Conservation (phyloP, 2,797 vertebrate genomes). For the Spinus pinus region DNA sequence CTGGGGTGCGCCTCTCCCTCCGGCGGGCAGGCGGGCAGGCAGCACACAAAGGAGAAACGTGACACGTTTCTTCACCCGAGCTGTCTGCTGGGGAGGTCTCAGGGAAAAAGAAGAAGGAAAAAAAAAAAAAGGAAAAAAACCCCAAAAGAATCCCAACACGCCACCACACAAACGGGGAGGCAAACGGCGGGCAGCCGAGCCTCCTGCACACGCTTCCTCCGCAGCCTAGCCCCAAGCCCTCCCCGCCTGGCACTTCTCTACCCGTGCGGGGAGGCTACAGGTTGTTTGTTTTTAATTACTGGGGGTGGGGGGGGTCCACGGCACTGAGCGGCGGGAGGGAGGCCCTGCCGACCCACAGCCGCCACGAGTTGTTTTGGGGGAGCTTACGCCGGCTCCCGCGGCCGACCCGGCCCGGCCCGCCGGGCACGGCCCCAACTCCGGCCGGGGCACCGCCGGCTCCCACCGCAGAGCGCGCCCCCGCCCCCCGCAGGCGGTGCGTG, state of each 20-base stretch:
- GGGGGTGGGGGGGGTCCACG: background rate
- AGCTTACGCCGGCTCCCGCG: background rate
- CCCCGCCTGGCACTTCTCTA: background rate
- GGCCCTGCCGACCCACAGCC: background rate
- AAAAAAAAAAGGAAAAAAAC: fast-evolving
- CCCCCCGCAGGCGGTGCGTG: background rate
- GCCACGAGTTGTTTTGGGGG: background rate
- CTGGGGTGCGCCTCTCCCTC: background rate
- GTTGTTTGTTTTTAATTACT: slow-evolving; percentile 49
- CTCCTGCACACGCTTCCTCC: background rate
- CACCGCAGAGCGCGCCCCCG: background rate
- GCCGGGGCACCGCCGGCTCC: background rate
- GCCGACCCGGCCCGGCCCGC: background rate
- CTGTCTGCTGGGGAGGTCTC: background rate
- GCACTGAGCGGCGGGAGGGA: background rate
- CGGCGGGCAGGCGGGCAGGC: background rate
- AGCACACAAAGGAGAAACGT: slow-evolving; percentile 47
- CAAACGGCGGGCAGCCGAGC: background rate
- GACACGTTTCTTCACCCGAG: slow-evolving; percentile 8
- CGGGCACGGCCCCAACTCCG: background rate
- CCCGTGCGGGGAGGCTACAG: slow-evolving; percentile 16
- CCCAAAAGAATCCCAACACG: background rate
- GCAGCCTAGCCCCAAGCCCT: background rate
- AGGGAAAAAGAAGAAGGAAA: background rate
- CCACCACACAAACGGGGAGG: background rate